phyloP scores from a whole-genome alignment of 2,797 vertebrate species.

The Lindbergichthys nudifrons region DNA sequence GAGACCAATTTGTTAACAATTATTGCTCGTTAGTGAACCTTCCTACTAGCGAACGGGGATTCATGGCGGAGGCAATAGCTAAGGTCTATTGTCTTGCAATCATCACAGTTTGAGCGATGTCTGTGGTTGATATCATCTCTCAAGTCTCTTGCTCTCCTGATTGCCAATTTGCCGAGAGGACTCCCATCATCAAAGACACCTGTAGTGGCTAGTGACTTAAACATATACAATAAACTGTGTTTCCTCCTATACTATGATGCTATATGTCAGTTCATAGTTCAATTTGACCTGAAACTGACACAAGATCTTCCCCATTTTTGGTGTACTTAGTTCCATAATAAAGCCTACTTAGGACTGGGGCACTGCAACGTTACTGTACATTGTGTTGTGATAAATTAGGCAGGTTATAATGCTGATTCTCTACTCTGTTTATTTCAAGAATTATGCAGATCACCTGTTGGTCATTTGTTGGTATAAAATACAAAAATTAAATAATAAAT shows the following conservation, averaged over 20 bases:
- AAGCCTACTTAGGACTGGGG: no score
- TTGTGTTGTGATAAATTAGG: neutral
- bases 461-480: neutral
- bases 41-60: slow-evolving; percentile 68
- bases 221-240: slow-evolving; percentile 42
- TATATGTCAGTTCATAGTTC: slow-evolving; percentile 20
- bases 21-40: slow-evolving; percentile 89
- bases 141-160: slow-evolving; percentile 63
- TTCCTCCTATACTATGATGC: slow-evolving; percentile 11
- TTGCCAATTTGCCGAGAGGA: slow-evolving; percentile 62
- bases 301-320: no score
- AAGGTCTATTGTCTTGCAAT: slow-evolving; percentile 75
- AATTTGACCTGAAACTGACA: neutral
- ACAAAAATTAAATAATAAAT: no score
- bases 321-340: no score
- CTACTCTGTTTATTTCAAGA: neutral
- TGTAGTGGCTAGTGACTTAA: slow-evolving; percentile 49
- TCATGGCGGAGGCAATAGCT: slow-evolving; percentile 60
- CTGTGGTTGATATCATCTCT: slow-evolving; percentile 54
- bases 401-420: neutral
- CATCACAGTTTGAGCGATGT: slow-evolving; percentile 73
- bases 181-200: slow-evolving; percentile 56
- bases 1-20: slow-evolving; percentile 94
- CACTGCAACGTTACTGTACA: neutral
- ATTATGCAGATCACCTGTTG: neutral